Evolutionary conservation across 2,797 vertebrate species (phyloP), one percentile per base, ranked within the genome.

Genomic region (Sebastiscus albofasciatus): DNA sequence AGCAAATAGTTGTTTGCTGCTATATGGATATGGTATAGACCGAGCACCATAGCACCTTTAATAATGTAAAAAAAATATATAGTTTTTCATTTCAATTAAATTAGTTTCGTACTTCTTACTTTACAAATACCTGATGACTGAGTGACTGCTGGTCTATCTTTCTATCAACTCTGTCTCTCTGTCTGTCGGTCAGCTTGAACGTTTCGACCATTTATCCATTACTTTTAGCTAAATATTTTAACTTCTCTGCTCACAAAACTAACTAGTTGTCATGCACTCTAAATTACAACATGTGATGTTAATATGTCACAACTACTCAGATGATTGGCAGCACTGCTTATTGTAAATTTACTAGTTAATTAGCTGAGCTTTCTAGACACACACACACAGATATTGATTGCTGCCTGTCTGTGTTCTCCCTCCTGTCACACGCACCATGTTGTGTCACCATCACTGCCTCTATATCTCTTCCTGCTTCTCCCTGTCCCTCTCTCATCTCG

Each of bases 391-490:
- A 68, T n/a, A 80, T 31, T 33, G 62, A 78, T 62, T 69, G 49
- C 60, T 54, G 9, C 52, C 52, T 54, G 52, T 54, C 52, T 54
- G 56, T 84, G 76, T 83, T 67, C 65, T 75, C 62, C 13, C 46
- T 84, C 70, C 29, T 55, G 55, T 83, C 77, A 46, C 67, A 76
- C 34, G 56, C 54, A 74, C 18, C 34, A 62, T 61, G 79, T 29
- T 67, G 49, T 75, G 81, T 82, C 80, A 83, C 73, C 77, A 80
- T 72, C 36, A 66, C 67, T 59, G 58, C 33, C 42, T 70, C 80
- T 72, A 60, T 22, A 10, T 79, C 66, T 82, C 36, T 80, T 52
- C 18, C 77, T 68, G 31, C 31, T 42, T 58, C 33, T 77, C 39
- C 13, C 59, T 24, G 39, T 81, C 46, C 59, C 6, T 18, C 66